These are phyloP conservation scores for Brachyptera putata DNA, from an alignment of 2,888 invertebrate species.

Conservation along the genomic window DNA sequence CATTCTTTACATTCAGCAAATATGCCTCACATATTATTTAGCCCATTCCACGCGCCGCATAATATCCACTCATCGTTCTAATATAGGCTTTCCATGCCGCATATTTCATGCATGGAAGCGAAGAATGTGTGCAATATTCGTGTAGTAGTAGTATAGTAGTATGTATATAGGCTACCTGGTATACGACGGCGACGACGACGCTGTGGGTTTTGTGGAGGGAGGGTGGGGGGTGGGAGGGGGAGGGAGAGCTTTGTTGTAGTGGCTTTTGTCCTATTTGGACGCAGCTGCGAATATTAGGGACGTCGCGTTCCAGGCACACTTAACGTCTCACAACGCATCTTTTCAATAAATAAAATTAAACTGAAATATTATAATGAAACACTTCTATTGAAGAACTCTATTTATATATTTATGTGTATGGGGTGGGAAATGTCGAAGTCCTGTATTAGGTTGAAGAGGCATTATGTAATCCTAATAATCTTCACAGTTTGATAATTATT, in stretches of 20 bases:
- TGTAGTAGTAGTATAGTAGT: not conserved
- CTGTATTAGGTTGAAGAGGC: too few relatives aligned
- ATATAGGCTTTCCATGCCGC: not conserved
- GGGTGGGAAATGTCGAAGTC: too few relatives aligned
- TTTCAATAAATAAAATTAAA: not conserved
- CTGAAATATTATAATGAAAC: too few relatives aligned
- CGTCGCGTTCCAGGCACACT: not conserved
- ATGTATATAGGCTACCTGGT: too few relatives aligned
- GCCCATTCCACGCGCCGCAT: conserved; percentile 4
- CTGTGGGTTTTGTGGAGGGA: not conserved
- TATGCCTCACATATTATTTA: conserved; percentile 13
- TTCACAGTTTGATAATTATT: too few relatives aligned
- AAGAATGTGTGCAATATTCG: conserved; percentile 18
- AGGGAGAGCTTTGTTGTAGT: not conserved
- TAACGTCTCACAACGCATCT: not conserved
- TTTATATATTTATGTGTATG: too few relatives aligned
- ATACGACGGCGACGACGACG: too few relatives aligned
- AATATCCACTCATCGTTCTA: not conserved
- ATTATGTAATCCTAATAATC: too few relatives aligned
- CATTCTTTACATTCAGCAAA: conserved; percentile 16
- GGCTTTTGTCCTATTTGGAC: not conserved
- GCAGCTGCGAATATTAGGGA: not conserved
- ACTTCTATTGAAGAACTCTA: too few relatives aligned
- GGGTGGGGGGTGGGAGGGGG: not conserved
- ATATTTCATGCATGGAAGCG: conserved; percentile 9